Percentiles rank a stretch among this genome's conserved stretches.
Conservation (phyloP, 2,888 invertebrate genomes). For the Dilophus febrilis region DNA sequence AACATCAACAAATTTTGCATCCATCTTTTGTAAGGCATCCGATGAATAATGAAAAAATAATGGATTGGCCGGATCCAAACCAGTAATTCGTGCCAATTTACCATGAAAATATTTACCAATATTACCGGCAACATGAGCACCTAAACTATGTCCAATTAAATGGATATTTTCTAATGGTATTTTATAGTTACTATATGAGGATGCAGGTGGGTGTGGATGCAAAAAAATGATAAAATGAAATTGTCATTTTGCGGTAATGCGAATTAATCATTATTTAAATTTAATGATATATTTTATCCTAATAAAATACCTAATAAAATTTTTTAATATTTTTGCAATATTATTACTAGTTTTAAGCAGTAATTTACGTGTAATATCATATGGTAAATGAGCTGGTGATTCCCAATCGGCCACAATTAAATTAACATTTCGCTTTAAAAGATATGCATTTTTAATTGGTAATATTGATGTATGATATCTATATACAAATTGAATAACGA, state of each 20-base stretch:
- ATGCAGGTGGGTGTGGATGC: neutral
- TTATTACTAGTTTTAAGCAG: conserved; percentile 16
- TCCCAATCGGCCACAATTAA: conserved; percentile 26
- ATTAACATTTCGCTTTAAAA: conserved; percentile 19
- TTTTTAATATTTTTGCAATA: conserved; percentile 17
- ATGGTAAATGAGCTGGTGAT: conserved; percentile 20
- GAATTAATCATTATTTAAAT: too few species aligned
- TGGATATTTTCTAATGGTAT: conserved; percentile 17
- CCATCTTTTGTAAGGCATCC: conserved; percentile 19
- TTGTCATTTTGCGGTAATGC: neutral
- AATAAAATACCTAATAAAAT: conserved; percentile 14
- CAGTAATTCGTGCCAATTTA: conserved; percentile 12
- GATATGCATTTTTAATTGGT: conserved; percentile 18
- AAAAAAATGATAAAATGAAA: neutral
- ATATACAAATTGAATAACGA: too few species aligned
- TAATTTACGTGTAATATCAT: conserved; percentile 18
- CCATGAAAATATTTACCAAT: conserved; percentile 24
- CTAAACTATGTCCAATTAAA: conserved; percentile 26
- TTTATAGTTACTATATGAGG: conserved; percentile 13
- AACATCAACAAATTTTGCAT: conserved; percentile 25
- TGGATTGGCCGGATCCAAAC: conserved; percentile 28
- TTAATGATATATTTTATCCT: too few species aligned
- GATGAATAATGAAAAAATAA: conserved; percentile 19
- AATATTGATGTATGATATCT: conserved; percentile 15
- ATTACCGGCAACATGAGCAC: conserved; percentile 25